These are phyloP conservation scores for Phocides pigmalion DNA, from an alignment of 1,140 invertebrate species.

Conservation along the genomic window DNA sequence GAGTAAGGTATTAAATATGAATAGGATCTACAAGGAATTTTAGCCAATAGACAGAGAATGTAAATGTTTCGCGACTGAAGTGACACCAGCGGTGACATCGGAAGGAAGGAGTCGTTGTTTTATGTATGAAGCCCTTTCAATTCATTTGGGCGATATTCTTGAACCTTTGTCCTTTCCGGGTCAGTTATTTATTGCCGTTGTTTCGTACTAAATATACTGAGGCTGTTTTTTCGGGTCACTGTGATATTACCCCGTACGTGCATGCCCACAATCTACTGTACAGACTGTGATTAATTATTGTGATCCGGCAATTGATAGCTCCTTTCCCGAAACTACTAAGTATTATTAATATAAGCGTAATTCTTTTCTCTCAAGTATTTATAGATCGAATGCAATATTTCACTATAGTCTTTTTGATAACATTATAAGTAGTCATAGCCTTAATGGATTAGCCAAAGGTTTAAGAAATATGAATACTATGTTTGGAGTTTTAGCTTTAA, in stretches of 20 bases:
- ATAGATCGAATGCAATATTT: too few relatives aligned
- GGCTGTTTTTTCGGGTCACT: conserved; percentile 35
- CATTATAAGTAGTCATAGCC: too few relatives aligned
- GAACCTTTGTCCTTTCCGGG: conserved; percentile 78
- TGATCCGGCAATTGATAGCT: conserved; percentile 1
- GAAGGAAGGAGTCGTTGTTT: conserved; percentile 62
- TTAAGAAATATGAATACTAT: too few relatives aligned
- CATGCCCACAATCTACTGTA: conserved; percentile 26
- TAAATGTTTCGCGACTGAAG: conserved; percentile 48
- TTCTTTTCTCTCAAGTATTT: too few relatives aligned
- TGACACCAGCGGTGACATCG: conserved; percentile 52
- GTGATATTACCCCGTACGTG: conserved; percentile 36
- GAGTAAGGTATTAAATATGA: too few relatives aligned
- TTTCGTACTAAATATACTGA: conserved; percentile 67
- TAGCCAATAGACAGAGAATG: conserved; percentile 34
- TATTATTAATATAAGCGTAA: not conserved
- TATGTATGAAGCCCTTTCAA: conserved; percentile 80
- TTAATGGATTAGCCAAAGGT: too few relatives aligned
- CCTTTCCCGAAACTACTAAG: too few relatives aligned
- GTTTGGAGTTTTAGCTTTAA: too few relatives aligned
- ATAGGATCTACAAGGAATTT: not conserved
- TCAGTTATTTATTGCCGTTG: conserved; percentile 78
- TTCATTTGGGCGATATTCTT: conserved; percentile 76
- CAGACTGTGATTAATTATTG: conserved; percentile 26
- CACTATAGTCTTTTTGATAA: too few relatives aligned